A percentile compares a stretch with the other conserved stretches of the same genome.
These are phyloP conservation scores for Linnaemya tessellans DNA, from an alignment of 2,888 invertebrate species.

Conservation along the genomic window DNA sequence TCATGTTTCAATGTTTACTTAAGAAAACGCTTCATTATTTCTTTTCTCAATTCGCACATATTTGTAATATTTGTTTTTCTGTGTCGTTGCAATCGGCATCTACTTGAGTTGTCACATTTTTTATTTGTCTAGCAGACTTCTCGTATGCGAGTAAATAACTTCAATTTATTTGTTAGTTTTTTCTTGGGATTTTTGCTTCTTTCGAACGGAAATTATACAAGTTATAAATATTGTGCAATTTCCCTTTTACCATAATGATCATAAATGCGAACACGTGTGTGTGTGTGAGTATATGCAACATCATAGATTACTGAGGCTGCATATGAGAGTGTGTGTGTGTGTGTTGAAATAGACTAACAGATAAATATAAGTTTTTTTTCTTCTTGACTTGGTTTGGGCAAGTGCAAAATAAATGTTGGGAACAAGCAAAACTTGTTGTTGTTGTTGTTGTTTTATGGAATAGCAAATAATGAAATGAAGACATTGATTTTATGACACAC, in stretches of 20 bases:
- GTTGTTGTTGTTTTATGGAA: neutral
- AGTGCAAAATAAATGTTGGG: conserved; percentile 31
- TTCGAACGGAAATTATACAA: conserved; percentile 70
- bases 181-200: conserved; percentile 16
- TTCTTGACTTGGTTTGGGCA: neutral
- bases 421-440: conserved; percentile 43
- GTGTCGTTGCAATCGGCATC: conserved; percentile 3
- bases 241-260: conserved; percentile 59
- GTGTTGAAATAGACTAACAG: conserved; percentile 7
- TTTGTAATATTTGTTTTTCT: neutral
- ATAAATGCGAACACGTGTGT: neutral
- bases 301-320: conserved; percentile 23
- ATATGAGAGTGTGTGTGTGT: neutral
- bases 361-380: conserved; percentile 17
- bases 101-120: conserved; percentile 25
- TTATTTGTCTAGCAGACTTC: conserved; percentile 47
- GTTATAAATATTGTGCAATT: conserved; percentile 70
- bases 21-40: neutral
- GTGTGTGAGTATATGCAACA: neutral
- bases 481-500: conserved; percentile 53
- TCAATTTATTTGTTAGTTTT: conserved; percentile 39
- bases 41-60: neutral
- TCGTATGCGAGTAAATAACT: neutral
- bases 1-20: neutral
- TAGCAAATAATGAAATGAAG: conserved; percentile 37